Evolutionary conservation across 53 echinoderm and acorn worm species (phyloP), one percentile per base, ranked within the genome.

Genomic region (Patiria pectinifera): DNA sequence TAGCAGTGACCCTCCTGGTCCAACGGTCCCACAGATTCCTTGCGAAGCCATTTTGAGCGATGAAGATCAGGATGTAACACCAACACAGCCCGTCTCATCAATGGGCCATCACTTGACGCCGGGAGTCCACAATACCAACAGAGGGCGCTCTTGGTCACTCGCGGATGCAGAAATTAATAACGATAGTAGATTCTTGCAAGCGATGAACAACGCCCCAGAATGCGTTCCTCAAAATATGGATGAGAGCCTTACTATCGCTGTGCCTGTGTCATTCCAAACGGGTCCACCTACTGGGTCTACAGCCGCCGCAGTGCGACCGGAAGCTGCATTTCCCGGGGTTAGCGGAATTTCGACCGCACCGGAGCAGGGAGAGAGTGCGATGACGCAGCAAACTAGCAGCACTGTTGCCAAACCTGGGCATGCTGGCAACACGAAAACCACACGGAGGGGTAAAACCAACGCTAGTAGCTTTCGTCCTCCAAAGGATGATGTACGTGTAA

Each of bases 401-500:
- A 86, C 86, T 23, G 72, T 10, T 2, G 80, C 2, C 66, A 15
- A 66, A 66, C 3, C 66, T 11, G 66, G 3, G 15, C 66, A 14
- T 16, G 4, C 22, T 18, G 46, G 15, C 80, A 79, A 79, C 4
- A 13, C 80, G 22, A 46, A 85, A 46, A 25, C 66, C 18, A 19
- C 84, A 8, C 16, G 62, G 62, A 53, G 8, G 53, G 6, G 8
- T 53, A 53, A 8, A 8, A 53, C 53, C 53, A 53, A 53, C 53
- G 5, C 8, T 8, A 8, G 45, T 15, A 60, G 47, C 81, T 81
- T 80, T 45, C 48, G 60, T 15, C 89, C 87, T 12, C 90, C 92
- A 16, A 93, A 92, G 59, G 97, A 97, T 85, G 97, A 97, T 69
- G 74, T 96, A 18, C 92, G 95, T 18, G 93, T 97, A 26, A 97